Evolutionary conservation across 2,113 vertebrate genomes (phyloP), one percentile per base, ranked within the genome.

Genomic region (Gobiocypris rarus): DNA sequence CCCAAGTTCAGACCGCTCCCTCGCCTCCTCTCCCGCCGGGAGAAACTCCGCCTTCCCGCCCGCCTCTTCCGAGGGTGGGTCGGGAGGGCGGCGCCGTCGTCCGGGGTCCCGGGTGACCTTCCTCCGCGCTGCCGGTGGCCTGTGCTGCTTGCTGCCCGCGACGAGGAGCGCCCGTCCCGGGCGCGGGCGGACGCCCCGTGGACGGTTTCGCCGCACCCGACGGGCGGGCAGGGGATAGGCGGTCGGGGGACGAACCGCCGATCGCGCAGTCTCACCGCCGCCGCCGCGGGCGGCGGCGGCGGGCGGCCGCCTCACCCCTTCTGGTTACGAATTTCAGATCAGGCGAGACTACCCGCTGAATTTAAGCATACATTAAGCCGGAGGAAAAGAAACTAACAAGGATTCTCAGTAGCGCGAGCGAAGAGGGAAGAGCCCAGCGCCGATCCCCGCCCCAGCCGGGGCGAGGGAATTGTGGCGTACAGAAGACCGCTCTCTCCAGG

Each of bases 341-440:
- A 89, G 86, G 75, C 38, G 76, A 83, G 89, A 85, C 63, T 10
- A 88, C 87, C 83, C 77, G 69, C 34, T 34, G 34, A 34, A 34
- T 34, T 34, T 34, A 34, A 34, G 3, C 3, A 34, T 34, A 34
- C 4, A 89, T 79, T 91, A 89, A 91, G 89, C 67, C n/a, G 75
- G 85, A 90, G 86, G 86, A 89, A 83, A 91, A 89, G 69, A 90
- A 90, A 90, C 83, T 88, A 88, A 90, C 82, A 22, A 87, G 86
- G 86, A 89, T 89, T 89, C 82, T 58, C 56, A 89, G 88, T 89
- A 89, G 86, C 80, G 50, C 83, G 81, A 87, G 88, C 15, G 73
- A 91, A 88, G 80, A 83, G 86, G 85, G 84, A 86, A 77, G 69
- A 88, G 85, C 83, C 73, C 85, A 88, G 84, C 71, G 52, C 63